Base-by-base conservation (phyloP, 1,140 invertebrate species). In the Dinothrombium tinctorium region DNA sequence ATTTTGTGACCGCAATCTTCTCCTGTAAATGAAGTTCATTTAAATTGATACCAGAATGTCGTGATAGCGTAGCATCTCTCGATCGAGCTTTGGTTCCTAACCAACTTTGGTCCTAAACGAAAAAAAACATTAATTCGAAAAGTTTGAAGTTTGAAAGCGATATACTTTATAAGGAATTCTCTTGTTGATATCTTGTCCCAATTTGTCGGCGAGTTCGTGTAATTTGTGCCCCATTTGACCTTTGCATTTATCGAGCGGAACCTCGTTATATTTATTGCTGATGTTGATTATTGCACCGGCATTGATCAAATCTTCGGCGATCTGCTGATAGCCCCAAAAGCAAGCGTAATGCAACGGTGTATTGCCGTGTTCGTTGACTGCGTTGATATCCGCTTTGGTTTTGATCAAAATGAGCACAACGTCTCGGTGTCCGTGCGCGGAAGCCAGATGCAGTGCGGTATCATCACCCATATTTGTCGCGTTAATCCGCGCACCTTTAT, bases 401-500 rank as follows among this genome's bases (percentile, higher is more conserved):
- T 79, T 72, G 4, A 98, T 58, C 7, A 98, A 59, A 8, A 65
- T 64, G 51, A 74, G 69, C 19, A 92, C 84, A 53, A 96, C 83
- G 54, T 90, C 81, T 45, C 74, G 68, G 54, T 96, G 89, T 0
- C 89, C 89, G 65, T 98, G 90, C 4, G 87, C 84, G 11, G 84
- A 73, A 19, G 92, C 87, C 46, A 98, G 64, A 68, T 98, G 92
- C 19, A 99, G 63, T 3, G 89, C 83, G 22, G 90, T 98, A 59
- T 99, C 94, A 61, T 98, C 92, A 12, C 92, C 92, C 69, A 92
- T 78, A 57, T 98, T 99, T 6, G 89, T 95, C 24, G 86, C 80
- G 66, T 95, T 95, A 2, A 96, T 78, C 37, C 89, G 67, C 14
- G 84, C 86, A 22, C 92, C 92, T 51, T 90, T 62, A 36, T 72